These are phyloP conservation scores for Drosophila teissieri DNA, from an alignment of 1,140 invertebrate genomes.

Conservation along the genomic window DNA sequence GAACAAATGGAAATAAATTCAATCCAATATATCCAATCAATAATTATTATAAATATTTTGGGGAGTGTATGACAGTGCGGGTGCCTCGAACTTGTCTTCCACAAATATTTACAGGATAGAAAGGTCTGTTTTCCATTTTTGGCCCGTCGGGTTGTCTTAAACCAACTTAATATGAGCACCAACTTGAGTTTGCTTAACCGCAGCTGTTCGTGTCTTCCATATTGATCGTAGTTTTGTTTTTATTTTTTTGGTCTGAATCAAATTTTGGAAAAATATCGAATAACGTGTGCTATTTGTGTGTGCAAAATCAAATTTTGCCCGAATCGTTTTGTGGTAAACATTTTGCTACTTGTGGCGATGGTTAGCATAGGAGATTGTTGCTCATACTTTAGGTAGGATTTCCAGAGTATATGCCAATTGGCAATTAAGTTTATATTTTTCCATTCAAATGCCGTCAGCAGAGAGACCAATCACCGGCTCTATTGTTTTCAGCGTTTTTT, in stretches of 20 bases:
- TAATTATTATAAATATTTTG: background rate
- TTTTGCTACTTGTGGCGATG: too few species aligned
- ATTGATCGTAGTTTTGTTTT: slow-evolving; percentile 14
- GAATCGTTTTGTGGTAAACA: background rate
- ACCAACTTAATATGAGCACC: slow-evolving; percentile 2
- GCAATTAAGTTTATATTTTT: background rate
- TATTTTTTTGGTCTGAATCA: background rate
- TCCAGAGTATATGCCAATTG: too few species aligned
- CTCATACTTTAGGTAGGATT: background rate
- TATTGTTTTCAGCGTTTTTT: slow-evolving; percentile 14
- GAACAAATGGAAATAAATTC: background rate
- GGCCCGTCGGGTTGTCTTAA: slow-evolving; percentile 2
- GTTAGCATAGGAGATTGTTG: too few species aligned
- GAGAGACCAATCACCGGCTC: slow-evolving; percentile 11
- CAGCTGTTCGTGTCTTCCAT: slow-evolving; percentile 30
- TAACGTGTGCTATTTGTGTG: slow-evolving; percentile 9
- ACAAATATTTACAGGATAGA: slow-evolving; percentile 26
- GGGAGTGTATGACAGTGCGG: background rate
- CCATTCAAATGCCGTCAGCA: background rate
- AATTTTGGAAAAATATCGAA: slow-evolving; percentile 12
- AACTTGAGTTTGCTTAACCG: slow-evolving; percentile 38
- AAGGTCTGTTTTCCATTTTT: slow-evolving; percentile 36
- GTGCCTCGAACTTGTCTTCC: slow-evolving; percentile 7
- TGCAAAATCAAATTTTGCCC: slow-evolving; percentile 19
- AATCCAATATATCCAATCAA: background rate